phyloP scores from a whole-genome alignment of 2,888 invertebrate species.

The Omphaloscelis lunosa region DNA sequence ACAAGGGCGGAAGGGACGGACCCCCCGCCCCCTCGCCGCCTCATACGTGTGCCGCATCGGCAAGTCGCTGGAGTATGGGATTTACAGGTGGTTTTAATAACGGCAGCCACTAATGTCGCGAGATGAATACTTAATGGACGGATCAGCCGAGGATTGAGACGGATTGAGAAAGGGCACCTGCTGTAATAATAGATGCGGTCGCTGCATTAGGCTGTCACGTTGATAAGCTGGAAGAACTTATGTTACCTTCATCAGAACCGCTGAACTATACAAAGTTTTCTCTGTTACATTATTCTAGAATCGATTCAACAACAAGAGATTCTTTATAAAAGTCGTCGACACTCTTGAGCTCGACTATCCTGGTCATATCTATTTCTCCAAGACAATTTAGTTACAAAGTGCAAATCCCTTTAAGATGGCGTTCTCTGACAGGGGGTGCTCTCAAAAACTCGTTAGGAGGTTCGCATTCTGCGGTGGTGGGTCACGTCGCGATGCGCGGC shows the following conservation, averaged over 20 bases:
- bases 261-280: not conserved
- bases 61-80: constrained; percentile 84
- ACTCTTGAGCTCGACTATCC: constrained; percentile 47
- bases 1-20: constrained; percentile 86
- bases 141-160: constrained; percentile 80
- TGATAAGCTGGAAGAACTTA: constrained; percentile 32
- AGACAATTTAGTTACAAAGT: constrained; percentile 87
- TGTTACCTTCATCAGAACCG: constrained; percentile 14
- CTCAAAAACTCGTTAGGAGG: constrained; percentile 90
- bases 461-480: constrained; percentile 85
- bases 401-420: constrained; percentile 89
- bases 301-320: constrained; percentile 4
- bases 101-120: constrained; percentile 88
- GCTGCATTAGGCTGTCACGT: constrained; percentile 56
- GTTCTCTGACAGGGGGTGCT: constrained; percentile 81
- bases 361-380: constrained; percentile 75
- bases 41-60: constrained; percentile 85
- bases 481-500: constrained; percentile 83
- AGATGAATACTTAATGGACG: constrained; percentile 90
- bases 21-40: constrained; percentile 60
- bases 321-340: constrained; percentile 31
- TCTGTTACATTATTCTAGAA: not conserved
- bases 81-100: constrained; percentile 91
- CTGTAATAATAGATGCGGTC: constrained; percentile 77
- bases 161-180: constrained; percentile 79